Evolutionary conservation across 2,888 invertebrate genomes (phyloP).

Genomic region (Helobdella robusta): DNA sequence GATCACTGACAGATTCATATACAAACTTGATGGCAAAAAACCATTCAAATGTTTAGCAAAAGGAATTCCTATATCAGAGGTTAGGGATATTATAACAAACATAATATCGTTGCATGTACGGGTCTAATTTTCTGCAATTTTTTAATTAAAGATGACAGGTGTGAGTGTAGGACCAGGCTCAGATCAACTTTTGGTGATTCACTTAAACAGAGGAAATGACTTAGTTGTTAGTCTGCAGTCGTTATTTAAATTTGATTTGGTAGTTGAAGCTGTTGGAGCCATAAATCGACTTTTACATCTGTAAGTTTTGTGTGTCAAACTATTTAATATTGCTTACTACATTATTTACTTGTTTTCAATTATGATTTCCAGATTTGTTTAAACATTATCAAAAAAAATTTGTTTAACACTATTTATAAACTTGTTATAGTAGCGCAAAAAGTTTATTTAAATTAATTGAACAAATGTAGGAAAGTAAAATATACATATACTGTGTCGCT

Average conservation of each 20-base stretch:
- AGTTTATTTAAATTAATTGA: too few species aligned
- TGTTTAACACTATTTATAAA: too few species aligned
- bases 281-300: constrained; percentile 47
- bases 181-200: constrained; percentile 77
- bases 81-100: too few species aligned
- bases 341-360: too few species aligned
- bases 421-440: too few species aligned
- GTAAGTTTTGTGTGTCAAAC: constrained; percentile 17
- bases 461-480: too few species aligned
- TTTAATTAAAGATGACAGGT: constrained; percentile 58
- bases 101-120: too few species aligned
- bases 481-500: too few species aligned
- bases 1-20: constrained; percentile 72
- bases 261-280: constrained; percentile 77
- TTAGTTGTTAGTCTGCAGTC: constrained; percentile 67
- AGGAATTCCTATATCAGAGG: constrained; percentile 69
- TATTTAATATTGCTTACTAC: too few species aligned
- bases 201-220: constrained; percentile 78
- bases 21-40: constrained; percentile 74
- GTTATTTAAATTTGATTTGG: constrained; percentile 41
- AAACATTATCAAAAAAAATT: too few species aligned
- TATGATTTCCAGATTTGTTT: too few species aligned
- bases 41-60: constrained; percentile 74
- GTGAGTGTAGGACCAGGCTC: constrained; percentile 73
- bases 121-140: not conserved